Base-by-base conservation (phyloP, 2,888 invertebrate genomes). In the Tetramorium bicarinatum region DNA sequence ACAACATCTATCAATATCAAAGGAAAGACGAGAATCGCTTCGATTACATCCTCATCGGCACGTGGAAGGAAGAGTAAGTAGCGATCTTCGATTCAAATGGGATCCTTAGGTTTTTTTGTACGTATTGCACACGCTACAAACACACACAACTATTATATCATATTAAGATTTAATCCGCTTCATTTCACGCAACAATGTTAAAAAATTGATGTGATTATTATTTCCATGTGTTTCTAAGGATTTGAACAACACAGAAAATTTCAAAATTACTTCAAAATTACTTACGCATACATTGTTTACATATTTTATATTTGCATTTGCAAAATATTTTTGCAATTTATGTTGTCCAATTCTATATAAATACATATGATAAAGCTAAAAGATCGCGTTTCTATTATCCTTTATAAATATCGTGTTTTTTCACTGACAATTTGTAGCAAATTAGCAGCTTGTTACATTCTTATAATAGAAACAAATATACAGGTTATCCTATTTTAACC, bases 1-100 rank as follows among this genome's bases (percentile, higher is more conserved):
- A 97, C 94, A 96, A 96, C 91, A 96, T 97, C 88, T 97, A 96
- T 93, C 97, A 97, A 92, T 96, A 96, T 93, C 96, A 97, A 93
- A 95, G 95, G 85, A 95, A 95, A 82, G 91, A 92, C 54, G 95
- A 95, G 47, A 95, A 95, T 41, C 95, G 95, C 89, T 96, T 96
- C 91, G 96, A 96, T 92, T 97, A 97, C 93, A 95, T 95, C 61
- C 95, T 95, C 76, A 96, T 96, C 88, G 96, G 96, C 44, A 95
- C 95, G 7, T 96, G 96, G 96, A 95, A 95, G 87, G 96, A 96
- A 93, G 93, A 94, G 96, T 96, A 93, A 95, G 95, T 95, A 8
- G 56, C 13, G 13, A 13, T 18, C 21, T 47, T 29, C 18, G 74
- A 79, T 71, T 79, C 56, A 69, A 49, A 67, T 29, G 44, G 56